Base-by-base conservation (phyloP, 2,888 invertebrate species). In the Macrophya annulata region DNA sequence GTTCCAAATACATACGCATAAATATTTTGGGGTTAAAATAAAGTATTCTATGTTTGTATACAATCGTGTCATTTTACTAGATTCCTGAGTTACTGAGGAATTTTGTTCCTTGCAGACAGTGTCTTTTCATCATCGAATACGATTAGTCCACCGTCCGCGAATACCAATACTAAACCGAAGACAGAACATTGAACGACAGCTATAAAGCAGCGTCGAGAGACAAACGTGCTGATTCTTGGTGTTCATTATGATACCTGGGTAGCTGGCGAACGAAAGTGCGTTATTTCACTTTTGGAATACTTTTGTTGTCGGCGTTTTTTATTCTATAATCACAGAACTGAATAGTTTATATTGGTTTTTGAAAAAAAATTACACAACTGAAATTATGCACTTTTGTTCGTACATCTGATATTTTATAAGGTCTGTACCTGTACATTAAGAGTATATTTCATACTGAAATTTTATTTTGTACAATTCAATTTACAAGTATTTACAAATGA, bases 401-500 rank as follows among this genome's bases (percentile, higher is more conserved):
- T 17, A 51, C 51, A 6, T 1, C 17, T 51, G 48, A 51, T 51
- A 51, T 51, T 5, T 17, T 12, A 15, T 15, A 1, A n/a, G 5
- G 17, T 51, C 51, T 17, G 15, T 17, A 51, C 37, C 51, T 17
- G 15, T 17, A 51, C 37, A 37, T n/a, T 17, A 4, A 72, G 25
- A 21, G 37, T 21, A 48, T 31, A 76, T 25, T 76, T 76, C 25
- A 76, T 48, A 71, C 10, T 31, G 68, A 71, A 31, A 71, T 10
- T 48, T 76, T 48, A 51, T 76, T 76, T 25, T 51, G 43, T 76
- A 76, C 76, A 76, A 40, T 48, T 48, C 51, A 25, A 76, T 76
- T 76, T 76, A n/a, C n/a, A 48, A 76, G 48, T 51, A 76, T 76
- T 45, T 76, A 76, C 51, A 76, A 17, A n/a, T 37, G 45, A 48